These are phyloP conservation scores for Odontesthes bonariensis DNA, from an alignment of 2,113 vertebrate genomes.

Conservation along the genomic window DNA sequence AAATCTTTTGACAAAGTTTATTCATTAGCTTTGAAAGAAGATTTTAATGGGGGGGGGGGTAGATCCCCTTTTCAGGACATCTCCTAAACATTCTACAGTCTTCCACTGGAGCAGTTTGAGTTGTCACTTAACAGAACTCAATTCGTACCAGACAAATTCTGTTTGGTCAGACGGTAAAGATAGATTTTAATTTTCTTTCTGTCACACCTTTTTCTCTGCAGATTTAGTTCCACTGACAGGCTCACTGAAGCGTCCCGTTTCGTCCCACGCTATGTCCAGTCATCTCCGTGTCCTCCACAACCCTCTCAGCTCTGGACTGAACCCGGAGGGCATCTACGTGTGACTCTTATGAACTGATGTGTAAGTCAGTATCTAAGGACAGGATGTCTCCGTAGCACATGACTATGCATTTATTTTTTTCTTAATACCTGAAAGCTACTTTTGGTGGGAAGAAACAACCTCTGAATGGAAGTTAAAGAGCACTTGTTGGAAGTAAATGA, in stretches of 20 bases:
- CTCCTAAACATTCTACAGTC: neutral
- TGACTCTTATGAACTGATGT: conserved; percentile 72
- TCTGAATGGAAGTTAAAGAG: conserved; percentile 29
- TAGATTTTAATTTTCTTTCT: neutral
- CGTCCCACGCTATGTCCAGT: conserved; percentile 86
- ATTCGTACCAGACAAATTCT: neutral
- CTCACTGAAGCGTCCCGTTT: conserved; percentile 91
- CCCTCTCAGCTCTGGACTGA: conserved; percentile 90
- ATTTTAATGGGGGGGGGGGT: neutral
- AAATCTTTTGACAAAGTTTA: no score
- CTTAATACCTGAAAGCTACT: conserved; percentile 27
- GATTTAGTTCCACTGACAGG: conserved; percentile 87
- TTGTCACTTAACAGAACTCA: neutral
- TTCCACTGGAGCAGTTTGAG: neutral
- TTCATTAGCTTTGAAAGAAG: neutral
- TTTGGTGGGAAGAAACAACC: conserved; percentile 36
- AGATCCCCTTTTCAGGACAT: neutral
- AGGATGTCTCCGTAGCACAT: conserved; percentile 65
- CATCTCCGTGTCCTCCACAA: conserved; percentile 93
- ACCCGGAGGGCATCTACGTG: conserved; percentile 98
- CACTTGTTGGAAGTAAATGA: conserved; percentile 40
- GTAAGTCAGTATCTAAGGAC: conserved; percentile 53
- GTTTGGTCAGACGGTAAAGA: neutral
- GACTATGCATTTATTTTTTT: conserved; percentile 62
- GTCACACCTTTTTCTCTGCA: conserved; percentile 53